Conservation (phyloP, 2,888 invertebrate genomes). For the Sisyra terminalis region DNA sequence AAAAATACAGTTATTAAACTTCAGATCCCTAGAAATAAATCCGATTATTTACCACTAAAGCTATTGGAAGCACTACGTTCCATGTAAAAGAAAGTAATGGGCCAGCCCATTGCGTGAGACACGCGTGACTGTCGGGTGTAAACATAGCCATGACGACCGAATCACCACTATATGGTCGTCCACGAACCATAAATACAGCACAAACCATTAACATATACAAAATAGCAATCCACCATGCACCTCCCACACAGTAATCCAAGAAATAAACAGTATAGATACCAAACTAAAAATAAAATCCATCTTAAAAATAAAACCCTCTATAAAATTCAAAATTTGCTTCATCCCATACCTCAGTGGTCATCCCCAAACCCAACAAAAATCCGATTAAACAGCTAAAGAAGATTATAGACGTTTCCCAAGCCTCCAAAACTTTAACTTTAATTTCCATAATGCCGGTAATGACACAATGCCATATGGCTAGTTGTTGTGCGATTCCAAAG, state of each 20-base stretch:
- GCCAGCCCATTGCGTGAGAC: conserved; percentile 39
- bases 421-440: conserved; percentile 49
- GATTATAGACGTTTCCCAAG: conserved; percentile 70
- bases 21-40: too few species aligned
- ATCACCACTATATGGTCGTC: conserved; percentile 72
- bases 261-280: conserved; percentile 73
- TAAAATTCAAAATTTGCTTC: conserved; percentile 1
- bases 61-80: conserved; percentile 74
- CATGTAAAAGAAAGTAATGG: conserved; percentile 67
- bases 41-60: conserved; percentile 66
- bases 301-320: conserved; percentile 13
- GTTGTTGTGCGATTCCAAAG: conserved; percentile 75
- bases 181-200: conserved; percentile 74
- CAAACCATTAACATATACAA: conserved; percentile 59
- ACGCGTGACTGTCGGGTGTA: conserved; percentile 29
- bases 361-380: conserved; percentile 64
- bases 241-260: conserved; percentile 68
- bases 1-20: conserved; percentile 10
- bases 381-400: conserved; percentile 72
- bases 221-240: conserved; percentile 75
- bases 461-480: conserved; percentile 84
- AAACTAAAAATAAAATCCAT: conserved; percentile 30
- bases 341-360: conserved; percentile 64
- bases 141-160: conserved; percentile 45
- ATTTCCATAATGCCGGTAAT: conserved; percentile 71